Conservation (phyloP, 2,113 vertebrate species). For the Girardinichthys multiradiatus region DNA sequence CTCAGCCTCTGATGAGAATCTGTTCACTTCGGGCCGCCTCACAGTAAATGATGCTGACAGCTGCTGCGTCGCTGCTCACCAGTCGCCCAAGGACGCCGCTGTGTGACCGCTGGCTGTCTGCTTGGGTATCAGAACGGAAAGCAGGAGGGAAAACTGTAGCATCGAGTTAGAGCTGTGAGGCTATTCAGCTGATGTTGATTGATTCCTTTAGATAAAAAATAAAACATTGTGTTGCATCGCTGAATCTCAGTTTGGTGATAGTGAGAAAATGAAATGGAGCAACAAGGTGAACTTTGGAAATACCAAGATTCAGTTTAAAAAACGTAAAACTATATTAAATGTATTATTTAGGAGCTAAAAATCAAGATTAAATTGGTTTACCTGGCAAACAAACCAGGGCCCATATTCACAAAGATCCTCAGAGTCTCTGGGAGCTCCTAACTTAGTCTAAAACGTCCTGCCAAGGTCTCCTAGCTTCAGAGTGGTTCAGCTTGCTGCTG, state of each 20-base stretch:
- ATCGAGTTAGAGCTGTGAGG: background rate
- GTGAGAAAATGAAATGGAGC: background rate
- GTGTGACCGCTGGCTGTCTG: background rate
- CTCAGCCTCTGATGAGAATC: constrained; percentile 15
- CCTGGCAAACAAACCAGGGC: too few relatives aligned
- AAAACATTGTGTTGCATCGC: background rate
- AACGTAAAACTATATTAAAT: background rate
- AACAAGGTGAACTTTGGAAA: background rate
- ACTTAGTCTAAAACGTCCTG: too few relatives aligned
- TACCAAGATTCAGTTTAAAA: background rate
- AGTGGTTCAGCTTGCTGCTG: too few relatives aligned
- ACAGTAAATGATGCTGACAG: constrained; percentile 25
- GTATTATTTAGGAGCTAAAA: too few relatives aligned
- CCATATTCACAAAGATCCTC: too few relatives aligned
- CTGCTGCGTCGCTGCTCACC: constrained; percentile 22
- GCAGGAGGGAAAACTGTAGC: background rate
- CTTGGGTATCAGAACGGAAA: background rate
- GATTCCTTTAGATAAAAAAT: background rate
- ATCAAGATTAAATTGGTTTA: too few relatives aligned
- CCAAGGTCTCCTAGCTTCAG: too few relatives aligned
- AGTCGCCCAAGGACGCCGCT: constrained; percentile 20
- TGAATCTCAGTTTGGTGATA: accelerated
- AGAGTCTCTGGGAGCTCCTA: too few relatives aligned
- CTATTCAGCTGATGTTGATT: background rate
- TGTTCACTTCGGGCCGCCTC: constrained; percentile 5